phyloP scores from a whole-genome alignment of 2,888 invertebrate genomes.

The Acrobeloides nanus region DNA sequence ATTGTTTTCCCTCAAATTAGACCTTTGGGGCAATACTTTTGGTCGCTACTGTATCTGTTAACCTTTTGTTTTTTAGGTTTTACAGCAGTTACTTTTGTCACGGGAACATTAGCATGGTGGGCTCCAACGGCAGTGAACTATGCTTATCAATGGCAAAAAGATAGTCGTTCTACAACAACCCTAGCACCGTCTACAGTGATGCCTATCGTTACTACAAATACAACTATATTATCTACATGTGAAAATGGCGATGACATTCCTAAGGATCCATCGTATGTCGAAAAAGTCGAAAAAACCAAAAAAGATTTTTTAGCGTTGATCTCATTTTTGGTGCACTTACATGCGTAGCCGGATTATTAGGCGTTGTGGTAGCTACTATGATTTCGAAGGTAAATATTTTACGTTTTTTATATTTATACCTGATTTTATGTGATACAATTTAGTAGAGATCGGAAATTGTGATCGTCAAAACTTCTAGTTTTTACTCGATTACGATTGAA shows the following conservation, averaged over 20 bases:
- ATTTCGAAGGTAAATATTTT: conserved; percentile 59
- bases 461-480: too few species aligned
- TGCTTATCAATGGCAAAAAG: conserved; percentile 24
- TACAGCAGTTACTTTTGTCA: conserved; percentile 92
- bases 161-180: conserved; percentile 8
- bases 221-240: too few species aligned
- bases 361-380: conserved; percentile 79
- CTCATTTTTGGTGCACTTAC: conserved; percentile 87
- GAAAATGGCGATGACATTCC: too few species aligned
- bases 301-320: conserved; percentile 53
- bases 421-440: too few species aligned
- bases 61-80: too few species aligned
- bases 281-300: not conserved
- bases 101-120: conserved; percentile 87
- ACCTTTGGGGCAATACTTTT: too few species aligned
- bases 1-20: too few species aligned
- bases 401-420: too few species aligned
- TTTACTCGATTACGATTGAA: too few species aligned
- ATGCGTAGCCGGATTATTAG: conserved; percentile 81
- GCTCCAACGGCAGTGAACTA: conserved; percentile 37
- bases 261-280: not conserved
- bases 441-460: too few species aligned
- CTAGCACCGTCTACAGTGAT: not conserved
- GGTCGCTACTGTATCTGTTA: too few species aligned
- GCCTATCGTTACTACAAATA: too few species aligned